Evolutionary conservation across 1,140 invertebrate species (phyloP), one percentile per base, ranked within the genome.

Genomic region (Drosophila busckii): DNA sequence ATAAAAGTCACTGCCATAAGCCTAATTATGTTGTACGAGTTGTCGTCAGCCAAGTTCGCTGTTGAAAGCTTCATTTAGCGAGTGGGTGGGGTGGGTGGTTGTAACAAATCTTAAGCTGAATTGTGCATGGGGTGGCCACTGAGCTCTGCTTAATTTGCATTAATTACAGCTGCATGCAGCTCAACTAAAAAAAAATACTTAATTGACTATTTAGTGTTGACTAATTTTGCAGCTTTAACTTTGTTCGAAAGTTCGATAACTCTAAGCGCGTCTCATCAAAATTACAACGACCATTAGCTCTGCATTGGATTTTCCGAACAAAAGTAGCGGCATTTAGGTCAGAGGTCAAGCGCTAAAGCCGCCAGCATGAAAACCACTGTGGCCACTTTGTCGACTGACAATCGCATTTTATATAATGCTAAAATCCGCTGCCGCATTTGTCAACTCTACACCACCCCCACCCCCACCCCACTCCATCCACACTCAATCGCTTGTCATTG

Each of bases 21-120:
- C 70, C 75, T 75, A 82, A 80, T 80, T 75, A 80, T 82, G 75
- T 65, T 66, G 68, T 69, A 60, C 69, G 49, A 80, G 66, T 67
- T 63, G 69, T 80, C 60, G 71, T 71, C 63, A 29, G 54, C 46
- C 17, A 60, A 52, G 59, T 49, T 61, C 32, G n/a, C n/a, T 37
- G 23, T 49, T 55, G 9, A 62, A 62, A 46, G 19, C 50, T 44
- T 38, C 28, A 63, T 46, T 63, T 58, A 4, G 35, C n/a, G 4
- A 7, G 9, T 16, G 5, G 3, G 4, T 2, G 13, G 26, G 3
- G 0, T 9, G 7, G 23, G 23, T 9, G 17, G 0, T 9, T 15
- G 16, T 13, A 6, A 29, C 15, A 38, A 54, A 61, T 61, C 58
- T 61, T 66, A 48, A 55, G 17, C 38, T 3, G 15, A 9, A 1